Conservation (phyloP, 2,888 invertebrate genomes). For the Ernsta delagoae region DNA sequence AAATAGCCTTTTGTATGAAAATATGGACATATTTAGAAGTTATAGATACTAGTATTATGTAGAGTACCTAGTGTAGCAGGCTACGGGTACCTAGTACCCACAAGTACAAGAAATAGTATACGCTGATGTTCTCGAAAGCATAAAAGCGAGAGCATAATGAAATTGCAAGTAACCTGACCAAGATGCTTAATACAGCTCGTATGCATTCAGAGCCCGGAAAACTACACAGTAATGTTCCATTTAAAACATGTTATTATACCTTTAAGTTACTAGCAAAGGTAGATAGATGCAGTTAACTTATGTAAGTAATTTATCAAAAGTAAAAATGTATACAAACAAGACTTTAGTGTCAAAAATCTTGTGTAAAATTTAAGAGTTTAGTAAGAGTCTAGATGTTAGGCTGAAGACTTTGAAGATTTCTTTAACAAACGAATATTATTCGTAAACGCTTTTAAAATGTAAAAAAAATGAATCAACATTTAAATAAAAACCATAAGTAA, state of each 20-base stretch:
- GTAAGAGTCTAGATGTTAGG: too few relatives aligned
- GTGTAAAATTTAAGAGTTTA: too few relatives aligned
- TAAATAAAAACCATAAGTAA: too few relatives aligned
- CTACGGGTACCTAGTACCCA: not conserved
- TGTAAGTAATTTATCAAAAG: too few relatives aligned
- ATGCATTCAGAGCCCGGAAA: not conserved
- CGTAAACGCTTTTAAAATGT: too few relatives aligned
- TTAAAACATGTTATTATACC: not conserved
- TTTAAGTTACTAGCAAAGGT: too few relatives aligned
- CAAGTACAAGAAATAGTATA: constrained; percentile 17
- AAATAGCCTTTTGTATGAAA: not conserved
- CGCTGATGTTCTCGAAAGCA: constrained; percentile 13
- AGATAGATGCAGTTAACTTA: too few relatives aligned
- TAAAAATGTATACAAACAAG: too few relatives aligned
- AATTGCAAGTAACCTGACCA: constrained; percentile 22
- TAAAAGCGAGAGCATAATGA: constrained; percentile 27
- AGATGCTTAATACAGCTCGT: constrained; percentile 10
- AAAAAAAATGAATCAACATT: not conserved
- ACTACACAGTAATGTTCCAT: not conserved
- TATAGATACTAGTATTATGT: not conserved
- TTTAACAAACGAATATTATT: too few relatives aligned
- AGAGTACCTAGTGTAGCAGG: not conserved
- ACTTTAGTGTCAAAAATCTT: too few relatives aligned
- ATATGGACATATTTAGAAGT: not conserved
- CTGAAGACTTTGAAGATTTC: too few relatives aligned